Evolutionary conservation across 2,888 invertebrate genomes (phyloP).

Genomic region (Napeogenes sylphis): DNA sequence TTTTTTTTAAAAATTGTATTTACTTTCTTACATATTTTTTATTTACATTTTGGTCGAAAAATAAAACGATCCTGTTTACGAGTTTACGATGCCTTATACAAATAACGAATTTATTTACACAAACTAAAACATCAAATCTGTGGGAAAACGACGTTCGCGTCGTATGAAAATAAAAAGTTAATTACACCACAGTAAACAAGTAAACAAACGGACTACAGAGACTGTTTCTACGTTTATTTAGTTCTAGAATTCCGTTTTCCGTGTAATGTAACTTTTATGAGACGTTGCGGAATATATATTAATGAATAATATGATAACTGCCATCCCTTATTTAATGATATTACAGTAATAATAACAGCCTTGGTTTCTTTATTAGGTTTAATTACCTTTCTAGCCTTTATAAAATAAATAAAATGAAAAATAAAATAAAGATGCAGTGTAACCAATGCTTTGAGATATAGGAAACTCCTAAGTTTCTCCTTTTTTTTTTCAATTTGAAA

Average conservation of each 20-base stretch:
- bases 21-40: not conserved
- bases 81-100: constrained; percentile 8
- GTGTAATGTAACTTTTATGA: not conserved
- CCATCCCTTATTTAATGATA: too few relatives aligned
- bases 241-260: constrained; percentile 18
- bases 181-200: constrained; percentile 48
- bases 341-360: too few relatives aligned
- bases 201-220: constrained; percentile 57
- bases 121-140: constrained; percentile 27
- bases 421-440: too few relatives aligned
- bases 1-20: not conserved
- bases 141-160: constrained; percentile 26
- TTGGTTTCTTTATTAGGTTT: too few relatives aligned
- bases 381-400: too few relatives aligned
- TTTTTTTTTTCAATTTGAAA: too few relatives aligned
- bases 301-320: too few relatives aligned
- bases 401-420: too few relatives aligned
- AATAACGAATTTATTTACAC: constrained; percentile 22
- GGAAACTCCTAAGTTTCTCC: too few relatives aligned
- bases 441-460: too few relatives aligned
- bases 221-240: constrained; percentile 26
- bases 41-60: not conserved
- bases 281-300: not conserved
- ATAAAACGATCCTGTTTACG: not conserved
- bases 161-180: constrained; percentile 52